Evolutionary conservation across 2,888 invertebrate species (phyloP).

Genomic region (Tortrix viridana): DNA sequence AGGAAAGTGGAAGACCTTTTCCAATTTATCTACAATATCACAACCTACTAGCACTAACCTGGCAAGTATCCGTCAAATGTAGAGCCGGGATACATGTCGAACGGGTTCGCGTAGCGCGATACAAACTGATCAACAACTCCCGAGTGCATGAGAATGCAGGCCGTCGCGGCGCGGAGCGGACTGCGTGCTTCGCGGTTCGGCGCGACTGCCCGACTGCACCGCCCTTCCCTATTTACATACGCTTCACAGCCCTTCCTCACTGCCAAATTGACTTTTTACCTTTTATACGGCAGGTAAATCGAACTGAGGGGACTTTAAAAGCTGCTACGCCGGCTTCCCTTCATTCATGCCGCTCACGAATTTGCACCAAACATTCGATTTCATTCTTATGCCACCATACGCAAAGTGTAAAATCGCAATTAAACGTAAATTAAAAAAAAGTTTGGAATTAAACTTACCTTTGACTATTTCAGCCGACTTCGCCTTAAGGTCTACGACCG

Average conservation of each 20-base stretch:
- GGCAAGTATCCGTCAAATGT: conserved; percentile 70
- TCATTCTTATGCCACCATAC: conserved; percentile 45
- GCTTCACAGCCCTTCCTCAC: conserved; percentile 78
- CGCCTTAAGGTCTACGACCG: conserved; percentile 46
- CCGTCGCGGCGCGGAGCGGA: conserved; percentile 47
- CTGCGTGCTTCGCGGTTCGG: conserved; percentile 41
- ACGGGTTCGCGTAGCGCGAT: conserved; percentile 45
- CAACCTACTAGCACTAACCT: conserved; percentile 56
- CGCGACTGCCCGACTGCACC: conserved; percentile 66
- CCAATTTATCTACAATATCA: neutral
- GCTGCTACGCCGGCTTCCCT: conserved; percentile 63
- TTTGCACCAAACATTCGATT: conserved; percentile 48
- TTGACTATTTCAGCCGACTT: conserved; percentile 14
- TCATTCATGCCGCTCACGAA: conserved; percentile 54
- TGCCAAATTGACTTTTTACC: conserved; percentile 83
- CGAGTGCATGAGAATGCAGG: conserved; percentile 50
- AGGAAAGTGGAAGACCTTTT: neutral
- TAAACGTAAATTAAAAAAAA: neutral
- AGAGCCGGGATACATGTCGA: conserved; percentile 74
- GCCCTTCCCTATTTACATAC: conserved; percentile 82
- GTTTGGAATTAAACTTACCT: conserved; percentile 21
- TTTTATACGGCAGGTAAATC: conserved; percentile 82
- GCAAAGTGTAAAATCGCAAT: conserved; percentile 39
- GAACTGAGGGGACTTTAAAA: conserved; percentile 77
- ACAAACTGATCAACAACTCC: conserved; percentile 50